These are phyloP conservation scores for Laothoe populi DNA, from an alignment of 2,888 invertebrate genomes.

Conservation along the genomic window DNA sequence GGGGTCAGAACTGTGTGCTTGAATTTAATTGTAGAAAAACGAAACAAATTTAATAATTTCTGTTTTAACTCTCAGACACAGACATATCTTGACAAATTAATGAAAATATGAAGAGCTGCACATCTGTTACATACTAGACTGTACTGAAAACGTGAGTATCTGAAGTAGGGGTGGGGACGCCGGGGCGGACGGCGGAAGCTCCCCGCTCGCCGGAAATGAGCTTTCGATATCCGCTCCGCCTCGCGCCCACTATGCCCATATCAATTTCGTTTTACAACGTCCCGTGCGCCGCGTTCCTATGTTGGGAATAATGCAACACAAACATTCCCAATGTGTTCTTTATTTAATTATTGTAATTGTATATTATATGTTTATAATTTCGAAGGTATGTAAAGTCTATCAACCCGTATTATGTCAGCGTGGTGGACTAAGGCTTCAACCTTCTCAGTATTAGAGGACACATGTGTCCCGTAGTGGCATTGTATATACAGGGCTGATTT, in stretches of 20 bases:
- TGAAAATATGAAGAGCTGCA: constrained; percentile 15
- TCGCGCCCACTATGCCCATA: constrained; percentile 68
- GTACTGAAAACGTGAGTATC: constrained; percentile 19
- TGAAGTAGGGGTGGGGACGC: constrained; percentile 26
- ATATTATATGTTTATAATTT: no score
- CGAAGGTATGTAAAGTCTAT: no score
- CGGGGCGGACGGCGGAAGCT: constrained; percentile 45
- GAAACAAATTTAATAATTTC: no score
- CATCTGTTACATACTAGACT: constrained; percentile 19
- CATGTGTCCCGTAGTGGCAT: no score
- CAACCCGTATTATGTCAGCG: no score
- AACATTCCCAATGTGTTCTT: constrained; percentile 40
- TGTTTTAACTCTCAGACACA: neutral
- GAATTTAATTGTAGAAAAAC: no score
- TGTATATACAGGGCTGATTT: no score
- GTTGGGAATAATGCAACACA: constrained; percentile 46
- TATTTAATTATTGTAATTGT: constrained; percentile 25
- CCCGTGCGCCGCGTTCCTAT: constrained; percentile 30
- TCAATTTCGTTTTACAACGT: constrained; percentile 68
- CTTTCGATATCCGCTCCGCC: constrained; percentile 69
- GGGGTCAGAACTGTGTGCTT: no score
- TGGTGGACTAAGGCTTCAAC: no score
- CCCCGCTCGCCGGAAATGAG: constrained; percentile 70
- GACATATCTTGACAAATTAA: neutral
- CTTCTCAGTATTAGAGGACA: no score